Evolutionary conservation across 2,888 invertebrate genomes (phyloP).

Genomic region (Caenorhabditis macrosperma): DNA sequence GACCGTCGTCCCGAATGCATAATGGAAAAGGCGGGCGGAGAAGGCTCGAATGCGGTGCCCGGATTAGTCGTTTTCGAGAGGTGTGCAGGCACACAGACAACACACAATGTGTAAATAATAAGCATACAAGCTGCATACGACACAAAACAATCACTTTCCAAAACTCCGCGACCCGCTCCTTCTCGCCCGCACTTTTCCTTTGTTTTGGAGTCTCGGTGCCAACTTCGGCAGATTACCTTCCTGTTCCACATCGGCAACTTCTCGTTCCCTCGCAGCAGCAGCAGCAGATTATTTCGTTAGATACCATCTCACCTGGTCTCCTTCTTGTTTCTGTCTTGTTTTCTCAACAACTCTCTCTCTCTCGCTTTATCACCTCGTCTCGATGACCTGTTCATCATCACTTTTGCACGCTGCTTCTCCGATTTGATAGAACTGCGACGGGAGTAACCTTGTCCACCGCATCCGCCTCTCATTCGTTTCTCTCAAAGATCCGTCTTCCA

Average conservation of each 20-base stretch:
- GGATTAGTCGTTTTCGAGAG: constrained; percentile 55
- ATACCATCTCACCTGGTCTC: background rate
- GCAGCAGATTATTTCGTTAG: background rate
- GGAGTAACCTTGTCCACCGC: background rate
- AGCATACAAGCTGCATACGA: constrained; percentile 40
- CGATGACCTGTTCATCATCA: background rate
- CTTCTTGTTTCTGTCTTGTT: background rate
- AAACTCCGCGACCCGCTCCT: background rate
- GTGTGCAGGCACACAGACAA: constrained; percentile 25
- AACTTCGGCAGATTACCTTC: background rate
- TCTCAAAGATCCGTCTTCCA: constrained; percentile 19
- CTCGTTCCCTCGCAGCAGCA: no score
- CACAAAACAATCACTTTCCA: constrained; percentile 36
- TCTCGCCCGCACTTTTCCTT: background rate
- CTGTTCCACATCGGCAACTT: background rate
- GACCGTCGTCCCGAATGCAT: constrained; percentile 14
- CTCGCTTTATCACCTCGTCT: background rate
- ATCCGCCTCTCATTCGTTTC: background rate
- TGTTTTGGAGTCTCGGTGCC: constrained; percentile 21
- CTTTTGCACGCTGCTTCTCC: background rate
- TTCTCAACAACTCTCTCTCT: background rate
- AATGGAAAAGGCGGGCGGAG: no score
- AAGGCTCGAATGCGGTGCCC: constrained; percentile 18
- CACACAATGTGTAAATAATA: constrained; percentile 50
- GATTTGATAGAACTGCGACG: background rate